Percentiles rank a stretch among this genome's conserved stretches.
Conservation (phyloP, 2,888 invertebrate genomes). For the Tetanocera ferruginea region DNA sequence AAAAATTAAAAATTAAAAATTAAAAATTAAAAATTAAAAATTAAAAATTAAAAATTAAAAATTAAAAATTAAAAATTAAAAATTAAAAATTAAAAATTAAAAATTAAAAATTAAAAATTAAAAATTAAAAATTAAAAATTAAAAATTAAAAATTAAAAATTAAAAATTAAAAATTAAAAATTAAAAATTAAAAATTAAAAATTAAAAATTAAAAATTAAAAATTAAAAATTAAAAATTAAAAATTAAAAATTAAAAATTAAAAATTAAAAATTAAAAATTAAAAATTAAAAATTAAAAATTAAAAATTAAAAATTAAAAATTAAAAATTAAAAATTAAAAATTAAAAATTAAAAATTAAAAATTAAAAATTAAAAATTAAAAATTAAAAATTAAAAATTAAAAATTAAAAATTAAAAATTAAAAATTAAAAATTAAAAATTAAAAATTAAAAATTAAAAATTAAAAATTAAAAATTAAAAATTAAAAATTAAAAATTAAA, state of each 20-base stretch:
- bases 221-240: no score
- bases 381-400: constrained; percentile 26
- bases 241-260: not conserved
- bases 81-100: no score
- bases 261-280: not conserved
- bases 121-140: no score
- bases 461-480: constrained; percentile 27
- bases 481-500: not conserved
- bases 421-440: constrained; percentile 7
- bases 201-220: no score
- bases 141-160: no score
- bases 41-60: no score
- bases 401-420: constrained; percentile 33
- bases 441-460: constrained; percentile 20
- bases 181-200: no score
- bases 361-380: constrained; percentile 32
- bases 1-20: no score
- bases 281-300: not conserved
- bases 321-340: not conserved
- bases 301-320: not conserved
- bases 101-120: no score
- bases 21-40: no score
- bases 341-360: constrained; percentile 40
- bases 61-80: no score
- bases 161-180: no score